Base-by-base conservation (phyloP, 1,140 invertebrate genomes). In the Acromyrmex charruanus region DNA sequence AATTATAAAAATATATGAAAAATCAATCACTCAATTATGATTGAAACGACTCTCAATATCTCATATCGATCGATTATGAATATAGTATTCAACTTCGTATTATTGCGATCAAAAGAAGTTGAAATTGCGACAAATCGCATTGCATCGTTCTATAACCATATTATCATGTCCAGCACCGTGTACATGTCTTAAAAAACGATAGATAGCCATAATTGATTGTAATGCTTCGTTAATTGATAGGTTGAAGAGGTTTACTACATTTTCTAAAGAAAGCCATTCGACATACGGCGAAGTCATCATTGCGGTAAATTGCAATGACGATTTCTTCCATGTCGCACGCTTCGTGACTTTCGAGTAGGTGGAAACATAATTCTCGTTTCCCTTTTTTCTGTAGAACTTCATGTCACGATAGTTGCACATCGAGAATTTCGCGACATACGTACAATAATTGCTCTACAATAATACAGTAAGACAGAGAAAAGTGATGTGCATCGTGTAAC, bases 261-360 rank as follows among this genome's bases (percentile, higher is more conserved):
- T 93, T 93, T 93, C 91, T 93, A 93, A 92, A 93, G 92, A 93
- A 93, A 93, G 92, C 90, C 87, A 82, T 82, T 90, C 72, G 25
- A 63, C 69, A 82, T 86, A 74, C 86, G 72, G 10, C 51, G 18
- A 44, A 82, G 35, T 80, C 59, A 59, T 84, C 58, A 59, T 35
- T 31, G 69, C 58, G 77, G 53, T 10, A 74, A 84, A 87, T 89
- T 79, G 85, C 85, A 68, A 61, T 82, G 61, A 39, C 77, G 71
- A 89, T 89, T 90, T 89, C 77, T 89, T 82, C 28, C 18, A 35
- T 61, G 66, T 75, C 61, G 71, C 80, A 80, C 44, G 80, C 80
- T 39, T 25, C 59, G 74, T 68, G 65, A 89, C 66, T 68, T 59
- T 59, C 53, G 77, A 80, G 9, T 55, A 18, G 65, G 44, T 53